Conservation (phyloP, 2,113 vertebrate species). For the Neolamprologus falcicula region DNA sequence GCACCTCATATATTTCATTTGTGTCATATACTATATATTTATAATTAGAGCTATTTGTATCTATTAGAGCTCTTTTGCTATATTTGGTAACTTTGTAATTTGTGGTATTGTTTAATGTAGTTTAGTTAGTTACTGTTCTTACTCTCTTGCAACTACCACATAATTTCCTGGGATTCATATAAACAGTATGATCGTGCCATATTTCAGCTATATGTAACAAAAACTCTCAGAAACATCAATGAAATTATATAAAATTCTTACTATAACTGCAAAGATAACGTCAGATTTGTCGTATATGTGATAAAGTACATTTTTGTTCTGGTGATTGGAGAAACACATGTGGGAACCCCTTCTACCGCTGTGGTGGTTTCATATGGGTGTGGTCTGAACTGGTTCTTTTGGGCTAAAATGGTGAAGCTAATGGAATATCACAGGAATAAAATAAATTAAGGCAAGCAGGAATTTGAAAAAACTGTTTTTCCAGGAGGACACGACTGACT, state of each 20-base stretch:
- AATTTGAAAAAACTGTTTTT: too few species aligned
- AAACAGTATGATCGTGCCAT: accelerated
- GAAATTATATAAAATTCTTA: neutral
- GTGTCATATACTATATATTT: neutral
- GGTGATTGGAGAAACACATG: neutral
- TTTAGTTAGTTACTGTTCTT: neutral
- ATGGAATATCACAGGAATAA: neutral
- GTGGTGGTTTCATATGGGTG: neutral
- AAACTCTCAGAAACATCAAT: neutral
- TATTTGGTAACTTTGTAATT: neutral
- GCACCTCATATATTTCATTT: neutral
- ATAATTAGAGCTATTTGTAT: neutral
- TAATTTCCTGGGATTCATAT: neutral
- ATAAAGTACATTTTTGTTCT: neutral
- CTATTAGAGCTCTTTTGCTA: neutral
- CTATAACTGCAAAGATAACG: neutral
- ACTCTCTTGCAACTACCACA: accelerated
- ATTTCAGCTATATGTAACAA: neutral
- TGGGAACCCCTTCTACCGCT: neutral
- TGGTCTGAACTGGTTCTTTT: neutral
- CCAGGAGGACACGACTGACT: neutral
- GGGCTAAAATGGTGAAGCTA: neutral
- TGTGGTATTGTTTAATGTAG: neutral
- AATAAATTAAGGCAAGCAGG: neutral
- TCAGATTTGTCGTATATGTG: neutral